Evolutionary conservation across 2,797 vertebrate species (phyloP).

Genomic region (Enteromius mattozi): DNA sequence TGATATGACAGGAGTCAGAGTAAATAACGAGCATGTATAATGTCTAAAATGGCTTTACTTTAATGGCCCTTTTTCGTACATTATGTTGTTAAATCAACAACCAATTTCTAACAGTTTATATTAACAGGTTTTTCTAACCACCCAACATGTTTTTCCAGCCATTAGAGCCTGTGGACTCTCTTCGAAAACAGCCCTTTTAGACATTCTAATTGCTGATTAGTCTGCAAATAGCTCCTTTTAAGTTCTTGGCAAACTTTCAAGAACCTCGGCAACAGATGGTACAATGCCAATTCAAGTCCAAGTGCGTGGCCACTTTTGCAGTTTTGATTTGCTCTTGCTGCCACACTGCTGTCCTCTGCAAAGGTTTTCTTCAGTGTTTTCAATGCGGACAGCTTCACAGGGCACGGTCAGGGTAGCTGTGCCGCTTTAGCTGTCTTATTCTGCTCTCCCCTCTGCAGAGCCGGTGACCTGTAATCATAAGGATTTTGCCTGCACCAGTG

Average conservation of each 20-base stretch:
- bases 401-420: not conserved
- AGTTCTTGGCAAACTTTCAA: constrained; percentile 53
- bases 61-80: not conserved
- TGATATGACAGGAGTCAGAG: not conserved
- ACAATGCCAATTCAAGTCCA: constrained; percentile 46
- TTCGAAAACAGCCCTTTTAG: constrained; percentile 19
- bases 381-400: not conserved
- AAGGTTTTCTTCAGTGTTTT: constrained; percentile 18
- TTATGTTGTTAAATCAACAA: constrained; percentile 23
- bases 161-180: constrained; percentile 31
- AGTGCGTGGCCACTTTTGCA: constrained; percentile 28
- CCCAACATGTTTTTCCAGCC: constrained; percentile 1
- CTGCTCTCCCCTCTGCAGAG: constrained; percentile 73
- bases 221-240: constrained; percentile 60
- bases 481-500: constrained; percentile 93
- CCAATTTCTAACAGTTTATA: constrained; percentile 19
- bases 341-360: constrained; percentile 12
- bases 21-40: not conserved
- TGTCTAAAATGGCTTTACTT: not conserved
- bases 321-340: constrained; percentile 9
- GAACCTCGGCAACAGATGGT: constrained; percentile 54
- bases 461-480: constrained; percentile 95
- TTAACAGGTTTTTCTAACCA: not conserved
- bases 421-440: constrained; percentile 25
- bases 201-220: constrained; percentile 64